Evolutionary conservation across 2,888 invertebrate genomes (phyloP).

Genomic region (Mythimna ferrago): DNA sequence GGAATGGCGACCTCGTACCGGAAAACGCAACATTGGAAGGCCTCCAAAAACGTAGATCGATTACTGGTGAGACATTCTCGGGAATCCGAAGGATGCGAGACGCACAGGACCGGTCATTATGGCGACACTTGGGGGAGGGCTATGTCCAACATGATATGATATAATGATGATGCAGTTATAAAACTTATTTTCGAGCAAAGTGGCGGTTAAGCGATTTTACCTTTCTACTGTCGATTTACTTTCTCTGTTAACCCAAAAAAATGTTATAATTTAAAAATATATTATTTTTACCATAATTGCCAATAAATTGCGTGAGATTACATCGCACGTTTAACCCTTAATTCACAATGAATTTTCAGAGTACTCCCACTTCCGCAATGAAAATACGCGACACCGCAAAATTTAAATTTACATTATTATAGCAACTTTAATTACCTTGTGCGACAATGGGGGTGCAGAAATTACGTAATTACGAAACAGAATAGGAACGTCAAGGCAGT

Average conservation of each 20-base stretch:
- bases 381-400: constrained; percentile 29
- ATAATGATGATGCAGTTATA: too few relatives aligned
- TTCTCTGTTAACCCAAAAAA: background rate
- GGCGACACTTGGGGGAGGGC: too few relatives aligned
- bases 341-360: constrained; percentile 44
- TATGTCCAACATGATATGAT: too few relatives aligned
- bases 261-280: background rate
- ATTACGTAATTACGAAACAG: constrained; percentile 41
- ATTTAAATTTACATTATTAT: constrained; percentile 52
- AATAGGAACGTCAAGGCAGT: constrained; percentile 22
- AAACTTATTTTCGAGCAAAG: too few relatives aligned
- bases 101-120: too few relatives aligned
- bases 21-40: too few relatives aligned
- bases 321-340: constrained; percentile 33
- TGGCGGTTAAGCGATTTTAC: too few relatives aligned
- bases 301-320: constrained; percentile 23
- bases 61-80: too few relatives aligned
- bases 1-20: too few relatives aligned
- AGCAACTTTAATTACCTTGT: constrained; percentile 50
- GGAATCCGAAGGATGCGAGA: too few relatives aligned
- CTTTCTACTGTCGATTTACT: too few relatives aligned
- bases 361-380: constrained; percentile 8
- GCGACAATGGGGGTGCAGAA: constrained; percentile 47
- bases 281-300: constrained; percentile 28
- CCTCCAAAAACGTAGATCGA: too few relatives aligned